Evolutionary conservation across 2,888 invertebrate species (phyloP), one percentile per base, ranked within the genome.

Genomic region (Neria commutata): DNA sequence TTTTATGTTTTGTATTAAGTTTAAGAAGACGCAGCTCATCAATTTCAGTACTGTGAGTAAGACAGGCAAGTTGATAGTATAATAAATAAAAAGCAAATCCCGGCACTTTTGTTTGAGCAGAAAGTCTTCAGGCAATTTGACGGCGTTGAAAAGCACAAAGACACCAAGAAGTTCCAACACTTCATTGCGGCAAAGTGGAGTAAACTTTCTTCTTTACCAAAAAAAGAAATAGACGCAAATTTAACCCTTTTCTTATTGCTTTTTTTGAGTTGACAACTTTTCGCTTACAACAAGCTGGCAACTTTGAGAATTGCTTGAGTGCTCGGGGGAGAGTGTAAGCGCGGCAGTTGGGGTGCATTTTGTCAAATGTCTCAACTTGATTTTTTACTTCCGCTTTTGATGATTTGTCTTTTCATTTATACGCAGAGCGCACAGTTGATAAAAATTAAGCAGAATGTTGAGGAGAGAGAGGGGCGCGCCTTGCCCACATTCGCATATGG

Each of bases 311-410:
- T n/a, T n/a, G n/a, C n/a, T n/a, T n/a, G n/a, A n/a, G n/a, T n/a
- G n/a, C n/a, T n/a, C n/a, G n/a, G 8, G n/a, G 14, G 17, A 42
- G 14, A 21, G 21, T n/a, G 14, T n/a, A 42, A 21, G 21, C 42
- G 17, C 5, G 42, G 42, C n/a, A 19, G 42, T 42, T 17, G 42
- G 21, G 3, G 37, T 37, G 37, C 4, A 17, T 19, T 42, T 42
- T 14, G n/a, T 42, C 21, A 37, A 37, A n/a, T n/a, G 37, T 19
- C 42, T 42, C 21, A 42, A 42, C 42, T 42, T 42, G 42, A 42
- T 42, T 42, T 42, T 42, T 42, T 14, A 42, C 42, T 42, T 42
- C n/a, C 21, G 17, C 42, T 42, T 42, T 19, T 19, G 14, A 42
- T n/a, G n/a, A n/a, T n/a, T 21, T 19, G 11, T 14, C n/a, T 37